Evolutionary conservation across 2,888 invertebrate species (phyloP), one percentile per base, ranked within the genome.

Genomic region (Dicycla oo): DNA sequence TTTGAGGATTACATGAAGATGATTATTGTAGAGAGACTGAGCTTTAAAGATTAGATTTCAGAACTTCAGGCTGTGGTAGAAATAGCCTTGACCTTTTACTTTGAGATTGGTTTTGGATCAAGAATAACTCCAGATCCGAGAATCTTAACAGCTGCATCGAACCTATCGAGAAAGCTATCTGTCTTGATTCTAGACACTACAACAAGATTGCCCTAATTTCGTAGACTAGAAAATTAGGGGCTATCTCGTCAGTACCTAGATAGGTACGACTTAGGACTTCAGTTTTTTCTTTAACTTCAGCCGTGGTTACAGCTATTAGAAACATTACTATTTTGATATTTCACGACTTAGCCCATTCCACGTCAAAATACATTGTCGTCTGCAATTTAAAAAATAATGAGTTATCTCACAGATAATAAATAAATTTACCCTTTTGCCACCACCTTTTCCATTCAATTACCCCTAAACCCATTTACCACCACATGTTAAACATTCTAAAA

Each of bases 401-500:
- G 34, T 43, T 11, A 26, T 6, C n/a, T n/a, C n/a, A 54, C 18
- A 40, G 0, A 13, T 11, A 54, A 38, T 73, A 34, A 72, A 60
- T 57, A 54, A 45, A 80, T 34, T 15, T 11, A 61, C 23, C 38
- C 49, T 15, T 73, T 58, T 62, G 15, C 30, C 43, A n/a, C 15
- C 30, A 61, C 49, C 47, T 18, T 73, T 80, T 51, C 38, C 38
- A 73, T 76, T 80, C 60, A 65, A 80, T 76, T 76, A 73, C 60
- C 54, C 57, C 23, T 26, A 49, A 73, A 45, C 45, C 63, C 54
- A 54, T 75, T 62, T 73, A 75, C 62, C 61, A 64, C 38, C 72
- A 65, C 62, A 75, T 73, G 69, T 62, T 34, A 69, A 69, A 70
- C 60, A 64, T 54, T 69, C 60, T n/a, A 85, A 87, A 87, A 88